Base-by-base conservation (phyloP, 2,113 vertebrate genomes). In the Lycocorax pyrrhopterus region DNA sequence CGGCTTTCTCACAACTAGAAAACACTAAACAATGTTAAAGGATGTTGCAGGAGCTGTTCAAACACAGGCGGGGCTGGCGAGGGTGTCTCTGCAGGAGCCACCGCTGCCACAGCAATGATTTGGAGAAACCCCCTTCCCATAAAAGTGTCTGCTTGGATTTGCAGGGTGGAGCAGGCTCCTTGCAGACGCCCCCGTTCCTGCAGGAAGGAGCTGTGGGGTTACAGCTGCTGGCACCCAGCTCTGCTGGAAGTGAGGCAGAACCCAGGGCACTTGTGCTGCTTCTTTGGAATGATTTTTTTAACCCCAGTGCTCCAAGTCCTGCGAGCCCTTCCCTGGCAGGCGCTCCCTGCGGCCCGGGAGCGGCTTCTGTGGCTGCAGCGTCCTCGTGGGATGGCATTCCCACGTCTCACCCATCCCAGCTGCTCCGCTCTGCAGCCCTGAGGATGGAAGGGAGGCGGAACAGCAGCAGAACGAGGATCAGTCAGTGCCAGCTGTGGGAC, bases 331-430 rank as follows among this genome's bases (percentile, higher is more conserved):
- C 18, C 17, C 89, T 79, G 33, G 46, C 18, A 22, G 46, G 46
- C 22, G 0, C 79, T 59, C 46, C 55, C 22, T 56, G 19, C 62
- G 25, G 37, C 43, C 66, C 8, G 1, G 7, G 11, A 51, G 21
- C 44, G 52, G 51, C 58, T 86, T 79, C 51, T 83, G 84, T 75
- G 72, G 62, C 80, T 85, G 74, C 64, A 68, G 63, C 51, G 66
- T 90, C 69, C 86, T 69, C 16, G 19, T 64, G 83, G 73, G 90
- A 74, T 46, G 87, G 22, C 66, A 64, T 51, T 87, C 49, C 67
- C 29, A 16, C 7, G 39, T 68, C 59, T 64, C 3, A 2, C 29
- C 11, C 11, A 47, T 47, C 46, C 46, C 46, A 47, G 46, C 46
- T 29, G 25, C 41, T 51, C 64, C 49, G 71, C 67, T 79, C 29